Evolutionary conservation across 2,888 invertebrate genomes (phyloP).

Genomic region (Eupithecia exiguata): DNA sequence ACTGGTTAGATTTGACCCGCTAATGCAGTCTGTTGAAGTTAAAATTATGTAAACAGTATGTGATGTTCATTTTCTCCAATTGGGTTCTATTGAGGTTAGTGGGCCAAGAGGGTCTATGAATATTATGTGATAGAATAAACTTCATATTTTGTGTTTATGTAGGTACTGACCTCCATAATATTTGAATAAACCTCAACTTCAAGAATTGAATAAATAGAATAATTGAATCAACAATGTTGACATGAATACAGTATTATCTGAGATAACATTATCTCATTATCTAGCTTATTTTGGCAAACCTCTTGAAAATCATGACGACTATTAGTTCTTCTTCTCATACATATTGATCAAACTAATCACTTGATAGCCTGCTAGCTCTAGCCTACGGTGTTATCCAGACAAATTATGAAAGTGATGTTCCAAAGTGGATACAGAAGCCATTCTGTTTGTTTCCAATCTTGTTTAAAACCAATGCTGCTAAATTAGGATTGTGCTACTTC

Average conservation of each 20-base stretch:
- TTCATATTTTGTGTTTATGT: background rate
- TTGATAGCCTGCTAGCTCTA: background rate
- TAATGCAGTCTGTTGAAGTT: slow-evolving; percentile 13
- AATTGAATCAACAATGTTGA: background rate
- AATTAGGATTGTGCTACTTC: background rate
- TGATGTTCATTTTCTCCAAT: slow-evolving; percentile 15
- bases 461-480: background rate
- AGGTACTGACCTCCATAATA: background rate
- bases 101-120: slow-evolving; percentile 32
- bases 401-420: background rate
- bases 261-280: background rate
- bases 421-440: background rate
- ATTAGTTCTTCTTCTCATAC: background rate
- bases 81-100: slow-evolving; percentile 35
- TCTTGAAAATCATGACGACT: background rate
- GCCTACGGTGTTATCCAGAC: background rate
- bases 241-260: background rate
- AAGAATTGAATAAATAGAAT: background rate
- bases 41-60: slow-evolving; percentile 9
- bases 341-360: background rate
- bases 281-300: background rate
- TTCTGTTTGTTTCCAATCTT: background rate
- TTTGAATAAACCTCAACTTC: background rate
- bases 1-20: slow-evolving; percentile 24
- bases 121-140: background rate